A percentile compares a stretch with the other conserved stretches of the same genome.
Evolutionary conservation across 2,797 vertebrate species (phyloP).

Genomic region (Babyrousa celebensis): DNA sequence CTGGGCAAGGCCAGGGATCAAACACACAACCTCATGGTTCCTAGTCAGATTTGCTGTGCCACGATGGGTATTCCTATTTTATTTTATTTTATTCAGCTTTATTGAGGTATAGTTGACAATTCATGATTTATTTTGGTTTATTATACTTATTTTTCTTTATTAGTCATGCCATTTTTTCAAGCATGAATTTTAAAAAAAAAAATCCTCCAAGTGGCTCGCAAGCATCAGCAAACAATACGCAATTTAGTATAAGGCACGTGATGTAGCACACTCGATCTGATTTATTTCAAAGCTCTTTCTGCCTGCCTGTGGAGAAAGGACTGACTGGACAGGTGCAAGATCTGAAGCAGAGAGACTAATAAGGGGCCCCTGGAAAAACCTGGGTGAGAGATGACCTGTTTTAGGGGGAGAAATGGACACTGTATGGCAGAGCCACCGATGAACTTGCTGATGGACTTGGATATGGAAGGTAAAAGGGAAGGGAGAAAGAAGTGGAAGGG

Average conservation of each 20-base stretch:
- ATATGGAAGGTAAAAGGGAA: too few species aligned
- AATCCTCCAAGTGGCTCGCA: neutral
- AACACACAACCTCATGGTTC: too few species aligned
- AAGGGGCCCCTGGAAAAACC: neutral
- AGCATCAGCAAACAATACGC: conserved; percentile 51
- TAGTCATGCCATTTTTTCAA: conserved; percentile 13
- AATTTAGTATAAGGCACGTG: neutral
- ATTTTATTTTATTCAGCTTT: neutral
- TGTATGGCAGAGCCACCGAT: rapidly evolving
- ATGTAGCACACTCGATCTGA: neutral
- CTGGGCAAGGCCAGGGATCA: too few species aligned
- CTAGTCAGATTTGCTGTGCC: too few species aligned
- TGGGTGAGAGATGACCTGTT: neutral
- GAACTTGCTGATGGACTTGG: neutral
- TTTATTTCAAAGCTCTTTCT: neutral
- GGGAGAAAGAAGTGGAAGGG: neutral
- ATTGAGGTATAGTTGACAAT: neutral
- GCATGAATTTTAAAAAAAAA: neutral
- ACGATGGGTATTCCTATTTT: too few species aligned
- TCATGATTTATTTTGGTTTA: neutral
- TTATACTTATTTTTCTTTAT: neutral
- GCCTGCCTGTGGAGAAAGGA: neutral
- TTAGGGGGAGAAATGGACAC: rapidly evolving
- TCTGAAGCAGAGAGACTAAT: neutral
- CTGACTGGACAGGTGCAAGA: neutral